Evolutionary conservation across 2,113 vertebrate genomes (phyloP).

Genomic region (Stigmatopora argus): DNA sequence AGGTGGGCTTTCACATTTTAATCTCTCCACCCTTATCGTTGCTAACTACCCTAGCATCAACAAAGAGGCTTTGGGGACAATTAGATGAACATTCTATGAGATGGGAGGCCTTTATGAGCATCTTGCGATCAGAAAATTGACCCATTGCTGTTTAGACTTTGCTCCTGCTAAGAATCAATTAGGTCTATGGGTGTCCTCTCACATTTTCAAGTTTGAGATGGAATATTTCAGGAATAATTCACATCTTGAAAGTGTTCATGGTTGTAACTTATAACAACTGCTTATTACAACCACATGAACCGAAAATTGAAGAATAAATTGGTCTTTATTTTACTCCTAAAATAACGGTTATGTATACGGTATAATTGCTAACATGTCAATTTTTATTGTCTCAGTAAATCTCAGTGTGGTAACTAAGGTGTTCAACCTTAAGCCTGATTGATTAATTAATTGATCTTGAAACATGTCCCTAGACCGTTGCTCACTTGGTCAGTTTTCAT

Average conservation of each 20-base stretch:
- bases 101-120: conserved; percentile 23
- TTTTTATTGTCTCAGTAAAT: background rate
- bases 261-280: background rate
- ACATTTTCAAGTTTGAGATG: conserved; percentile 1
- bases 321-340: background rate
- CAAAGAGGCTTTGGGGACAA: conserved; percentile 9
- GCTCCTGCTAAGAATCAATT: conserved; percentile 25
- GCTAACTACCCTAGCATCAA: conserved; percentile 34
- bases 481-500: background rate
- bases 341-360: background rate
- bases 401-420: background rate
- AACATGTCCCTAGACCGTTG: background rate
- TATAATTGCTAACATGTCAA: background rate
- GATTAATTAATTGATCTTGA: background rate
- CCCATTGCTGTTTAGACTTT: conserved; percentile 16
- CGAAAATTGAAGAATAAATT: background rate
- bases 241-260: background rate
- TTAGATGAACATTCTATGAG: conserved; percentile 12
- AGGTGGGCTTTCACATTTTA: conserved; percentile 33
- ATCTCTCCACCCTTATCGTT: conserved; percentile 8
- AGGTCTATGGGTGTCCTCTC: conserved; percentile 7
- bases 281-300: background rate
- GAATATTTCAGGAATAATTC: background rate
- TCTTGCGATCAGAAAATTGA: conserved; percentile 24
- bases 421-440: background rate